Base-by-base conservation (phyloP, 2,797 vertebrate genomes). In the Spondyliosoma cantharus region DNA sequence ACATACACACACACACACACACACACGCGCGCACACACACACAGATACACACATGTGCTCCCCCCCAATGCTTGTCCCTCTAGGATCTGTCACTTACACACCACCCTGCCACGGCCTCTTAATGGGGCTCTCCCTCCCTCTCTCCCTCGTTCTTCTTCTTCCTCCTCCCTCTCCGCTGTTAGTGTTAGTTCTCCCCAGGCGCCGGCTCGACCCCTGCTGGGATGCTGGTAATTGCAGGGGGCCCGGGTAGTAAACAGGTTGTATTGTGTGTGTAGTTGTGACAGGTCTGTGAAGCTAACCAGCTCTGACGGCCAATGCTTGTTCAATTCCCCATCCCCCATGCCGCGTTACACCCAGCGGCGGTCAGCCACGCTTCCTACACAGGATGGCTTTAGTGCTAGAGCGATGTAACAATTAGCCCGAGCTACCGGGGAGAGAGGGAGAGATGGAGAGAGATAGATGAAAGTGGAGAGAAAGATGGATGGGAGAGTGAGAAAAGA, bases 261-360 rank as follows among this genome's bases (percentile, higher is more conserved):
- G 85, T 77, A 82, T 87, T 86, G 87, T 90, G 87, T 90, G 91
- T 87, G 82, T 83, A 90, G 90, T 84, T 84, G 87, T 91, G 87
- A 93, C 92, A 90, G 84, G 80, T 82, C 71, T 86, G 86, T 93
- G 93, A 95, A 83, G 88, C 78, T 95, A 95, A 95, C 90, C 91
- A 92, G 83, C 93, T 91, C 88, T 93, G 95, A 95, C 92, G 84
- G 90, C 82, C 90, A 90, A 92, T 89, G 92, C 94, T 94, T 95
- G 94, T 95, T 95, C 94, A 95, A 94, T 95, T 93, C 92, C 90
- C 87, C 87, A 82, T 76, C 89, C 80, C 86, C 83, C 86, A 83
- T 84, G 76, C 82, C 49, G 68, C 3, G 71, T 81, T 82, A 81
- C 60, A 83, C 71, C 87, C 78, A 65, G 84, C 27, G 67, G 89